These are phyloP conservation scores for Hirtodrosophila histrioides DNA, from an alignment of 2,888 invertebrate species.

Conservation along the genomic window DNA sequence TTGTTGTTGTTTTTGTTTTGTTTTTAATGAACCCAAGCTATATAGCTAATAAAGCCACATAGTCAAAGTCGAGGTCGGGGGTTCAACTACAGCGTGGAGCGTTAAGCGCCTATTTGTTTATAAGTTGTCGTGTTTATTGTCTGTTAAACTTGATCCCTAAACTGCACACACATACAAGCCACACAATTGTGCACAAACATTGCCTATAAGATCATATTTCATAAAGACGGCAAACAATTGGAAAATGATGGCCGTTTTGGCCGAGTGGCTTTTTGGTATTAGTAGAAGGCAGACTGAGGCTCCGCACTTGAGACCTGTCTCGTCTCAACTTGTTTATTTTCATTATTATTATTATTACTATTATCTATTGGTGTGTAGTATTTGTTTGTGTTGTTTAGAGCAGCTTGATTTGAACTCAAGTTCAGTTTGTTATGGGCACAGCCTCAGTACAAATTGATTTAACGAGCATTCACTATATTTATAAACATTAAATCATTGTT, in stretches of 20 bases:
- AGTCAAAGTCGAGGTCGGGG: constrained; percentile 64
- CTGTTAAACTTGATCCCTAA: constrained; percentile 68
- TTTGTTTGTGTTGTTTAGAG: constrained; percentile 26
- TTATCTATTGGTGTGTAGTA: constrained; percentile 3
- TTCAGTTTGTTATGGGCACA: constrained; percentile 21
- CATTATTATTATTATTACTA: constrained; percentile 13
- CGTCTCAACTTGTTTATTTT: constrained; percentile 19
- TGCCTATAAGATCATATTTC: constrained; percentile 74
- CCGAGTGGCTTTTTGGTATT: constrained; percentile 66
- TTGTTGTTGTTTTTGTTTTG: no score
- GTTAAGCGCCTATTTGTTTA: constrained; percentile 31
- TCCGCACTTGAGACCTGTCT: constrained; percentile 33
- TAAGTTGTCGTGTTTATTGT: constrained; percentile 56
- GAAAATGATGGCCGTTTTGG: constrained; percentile 69
- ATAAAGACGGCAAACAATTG: constrained; percentile 53
- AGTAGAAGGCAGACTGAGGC: constrained; percentile 53
- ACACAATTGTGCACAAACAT: constrained; percentile 40
- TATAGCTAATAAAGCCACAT: constrained; percentile 11
- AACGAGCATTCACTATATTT: constrained; percentile 53
- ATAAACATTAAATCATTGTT: constrained; percentile 66
- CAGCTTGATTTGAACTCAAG: constrained; percentile 33
- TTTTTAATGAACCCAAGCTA: constrained; percentile 1
- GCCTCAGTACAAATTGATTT: constrained; percentile 43
- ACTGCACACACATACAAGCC: constrained; percentile 28
- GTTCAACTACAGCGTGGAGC: constrained; percentile 45